phyloP scores from a whole-genome alignment of 53 echinoderm and acorn worm species.

The Echinometra lucunter region DNA sequence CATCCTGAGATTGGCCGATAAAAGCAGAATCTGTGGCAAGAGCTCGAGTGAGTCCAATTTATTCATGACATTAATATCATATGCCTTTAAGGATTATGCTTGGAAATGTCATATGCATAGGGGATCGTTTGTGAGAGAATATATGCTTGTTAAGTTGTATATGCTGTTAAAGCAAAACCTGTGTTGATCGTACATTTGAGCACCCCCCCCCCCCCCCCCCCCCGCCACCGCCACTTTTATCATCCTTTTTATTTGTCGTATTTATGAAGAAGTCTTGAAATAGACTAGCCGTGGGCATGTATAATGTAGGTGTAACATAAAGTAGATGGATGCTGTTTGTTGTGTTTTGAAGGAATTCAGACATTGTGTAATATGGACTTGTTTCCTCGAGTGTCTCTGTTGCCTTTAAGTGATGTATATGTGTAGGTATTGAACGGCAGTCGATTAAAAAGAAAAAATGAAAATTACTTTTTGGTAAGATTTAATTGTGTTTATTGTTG shows the following conservation, averaged over 20 bases:
- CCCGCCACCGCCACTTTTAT: no score
- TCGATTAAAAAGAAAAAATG: conserved; percentile 26
- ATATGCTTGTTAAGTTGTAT: no score
- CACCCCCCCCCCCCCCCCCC: background rate
- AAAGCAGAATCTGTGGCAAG: background rate
- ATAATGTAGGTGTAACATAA: background rate
- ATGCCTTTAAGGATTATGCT: conserved; percentile 46
- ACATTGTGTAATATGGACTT: conserved; percentile 14
- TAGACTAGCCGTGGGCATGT: background rate
- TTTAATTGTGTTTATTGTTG: background rate
- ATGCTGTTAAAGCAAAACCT: background rate
- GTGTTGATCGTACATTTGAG: background rate
- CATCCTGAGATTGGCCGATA: background rate
- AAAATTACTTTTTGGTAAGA: background rate
- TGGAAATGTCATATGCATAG: conserved; percentile 62
- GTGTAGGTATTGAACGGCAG: conserved; percentile 15
- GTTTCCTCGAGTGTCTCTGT: background rate
- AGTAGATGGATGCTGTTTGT: background rate
- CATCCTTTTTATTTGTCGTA: background rate
- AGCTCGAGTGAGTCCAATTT: background rate
- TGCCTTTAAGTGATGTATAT: conserved; percentile 34
- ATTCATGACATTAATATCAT: conserved; percentile 30
- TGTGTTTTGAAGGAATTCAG: background rate
- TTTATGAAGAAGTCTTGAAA: background rate
- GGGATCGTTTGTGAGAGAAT: background rate